Base-by-base conservation (phyloP, 2,113 vertebrate genomes). In the Scalopus aquaticus region DNA sequence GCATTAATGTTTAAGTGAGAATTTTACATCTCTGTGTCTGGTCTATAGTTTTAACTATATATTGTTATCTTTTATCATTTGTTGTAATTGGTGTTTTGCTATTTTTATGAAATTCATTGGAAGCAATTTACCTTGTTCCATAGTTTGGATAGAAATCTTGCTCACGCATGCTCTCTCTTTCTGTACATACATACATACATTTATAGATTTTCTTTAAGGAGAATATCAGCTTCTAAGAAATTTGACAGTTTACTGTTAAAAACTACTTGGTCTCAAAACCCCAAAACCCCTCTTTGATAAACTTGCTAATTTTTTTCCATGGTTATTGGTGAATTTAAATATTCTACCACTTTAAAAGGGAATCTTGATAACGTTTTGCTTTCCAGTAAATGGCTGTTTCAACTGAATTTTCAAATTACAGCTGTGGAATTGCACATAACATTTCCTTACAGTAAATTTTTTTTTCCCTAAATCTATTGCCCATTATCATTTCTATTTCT, bases 101-200 rank as follows among this genome's bases (percentile, higher is more conserved):
- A 83, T 69, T 91, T 84, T 80, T 76, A 76, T 93, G 32, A 97
- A 92, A 78, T 73, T 88, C 60, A 65, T 56, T 62, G 35, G 37
- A 90, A 90, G 39, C 4, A 70, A 83, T 95, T 89, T 93, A 37
- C 82, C 93, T 88, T 79, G 5, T 72, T 82, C 17, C n/a, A 78
- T 6, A 35, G 22, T 49, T 83, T 85, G 6, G 19, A 13, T 20
- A 91, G 70, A 90, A 89, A 69, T 30, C 17, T 70, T n/a, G n/a
- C n/a, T n/a, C n/a, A n/a, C n/a, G n/a, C n/a, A n/a, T n/a, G n/a
- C 28, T 1, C 20, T 79, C 49, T 42, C 13, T 60, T 3, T 85
- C 6, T n/a, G 30, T 42, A 17, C 86, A 26, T 46, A 8, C 26
- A 51, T 32, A 51, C 8, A 70, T 16, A 74, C 3, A 24, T 22